Percentiles rank a stretch among this genome's conserved stretches.
Evolutionary conservation across 2,888 invertebrate species (phyloP).

Genomic region (Tinea semifulvella): DNA sequence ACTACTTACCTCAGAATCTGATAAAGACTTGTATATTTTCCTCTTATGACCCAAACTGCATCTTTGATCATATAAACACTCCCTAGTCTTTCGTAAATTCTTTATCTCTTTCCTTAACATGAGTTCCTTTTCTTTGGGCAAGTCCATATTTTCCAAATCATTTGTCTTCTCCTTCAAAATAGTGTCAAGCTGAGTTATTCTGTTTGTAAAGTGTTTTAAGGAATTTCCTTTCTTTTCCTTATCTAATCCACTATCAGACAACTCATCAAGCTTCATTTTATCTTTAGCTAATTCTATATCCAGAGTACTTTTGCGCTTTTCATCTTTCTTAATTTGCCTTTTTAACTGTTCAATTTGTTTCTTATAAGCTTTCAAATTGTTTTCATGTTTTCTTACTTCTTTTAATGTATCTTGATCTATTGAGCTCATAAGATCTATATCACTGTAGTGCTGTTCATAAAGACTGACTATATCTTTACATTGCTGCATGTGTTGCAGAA

Average conservation of each 20-base stretch:
- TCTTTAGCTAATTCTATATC: constrained; percentile 71
- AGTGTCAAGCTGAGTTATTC: constrained; percentile 74
- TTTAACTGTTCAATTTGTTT: constrained; percentile 80
- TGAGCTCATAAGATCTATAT: constrained; percentile 53
- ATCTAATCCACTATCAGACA: constrained; percentile 56
- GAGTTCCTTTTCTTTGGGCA: constrained; percentile 69
- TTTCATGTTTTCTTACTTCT: constrained; percentile 77
- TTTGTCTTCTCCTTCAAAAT: constrained; percentile 76
- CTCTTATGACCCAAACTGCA: constrained; percentile 78
- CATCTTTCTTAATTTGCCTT: constrained; percentile 77
- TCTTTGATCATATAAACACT: constrained; percentile 79
- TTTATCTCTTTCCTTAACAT: constrained; percentile 80
- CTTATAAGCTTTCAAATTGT: constrained; percentile 76
- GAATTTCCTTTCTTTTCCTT: constrained; percentile 68
- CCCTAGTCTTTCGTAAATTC: constrained; percentile 79
- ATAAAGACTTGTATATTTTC: constrained; percentile 77
- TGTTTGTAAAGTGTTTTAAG: constrained; percentile 70
- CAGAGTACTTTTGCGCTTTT: constrained; percentile 73
- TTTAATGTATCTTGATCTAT: constrained; percentile 66
- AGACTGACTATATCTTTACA: constrained; percentile 39
- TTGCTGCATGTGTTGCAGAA: constrained; percentile 39
- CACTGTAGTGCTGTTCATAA: constrained; percentile 45
- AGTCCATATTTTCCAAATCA: constrained; percentile 68
- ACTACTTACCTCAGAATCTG: constrained; percentile 69
- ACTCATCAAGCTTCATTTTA: constrained; percentile 58